phyloP scores from a whole-genome alignment of 2,888 invertebrate genomes.

The Meliscaeva auricollis region DNA sequence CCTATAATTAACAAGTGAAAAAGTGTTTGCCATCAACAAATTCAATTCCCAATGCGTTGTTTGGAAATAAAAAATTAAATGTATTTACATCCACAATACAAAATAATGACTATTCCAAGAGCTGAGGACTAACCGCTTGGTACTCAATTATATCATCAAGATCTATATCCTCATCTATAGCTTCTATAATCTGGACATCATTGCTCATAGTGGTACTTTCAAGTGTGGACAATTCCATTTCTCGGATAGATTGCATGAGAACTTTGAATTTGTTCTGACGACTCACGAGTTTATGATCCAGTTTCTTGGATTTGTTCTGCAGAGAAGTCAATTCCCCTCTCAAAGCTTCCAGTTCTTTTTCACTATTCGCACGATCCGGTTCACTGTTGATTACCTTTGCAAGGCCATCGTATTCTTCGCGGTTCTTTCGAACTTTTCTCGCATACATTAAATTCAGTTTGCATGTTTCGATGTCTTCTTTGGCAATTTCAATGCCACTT shows the following conservation, averaged over 20 bases:
- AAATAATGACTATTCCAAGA: constrained; percentile 47
- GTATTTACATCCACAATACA: constrained; percentile 49
- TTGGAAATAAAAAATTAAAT: constrained; percentile 15
- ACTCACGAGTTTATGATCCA: constrained; percentile 90
- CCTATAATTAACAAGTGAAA: too few species aligned
- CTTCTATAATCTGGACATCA: constrained; percentile 81
- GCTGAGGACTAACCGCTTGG: constrained; percentile 70
- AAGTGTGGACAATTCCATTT: constrained; percentile 90
- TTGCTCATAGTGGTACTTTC: constrained; percentile 87
- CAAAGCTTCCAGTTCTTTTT: constrained; percentile 87
- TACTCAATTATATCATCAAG: constrained; percentile 81
- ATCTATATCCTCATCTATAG: constrained; percentile 82
- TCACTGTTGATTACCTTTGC: constrained; percentile 94
- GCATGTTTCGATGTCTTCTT: constrained; percentile 91
- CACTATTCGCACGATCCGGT: constrained; percentile 92
- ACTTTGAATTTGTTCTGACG: constrained; percentile 94
- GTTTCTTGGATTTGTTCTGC: constrained; percentile 87
- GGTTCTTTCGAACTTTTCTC: constrained; percentile 92
- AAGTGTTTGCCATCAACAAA: too few species aligned
- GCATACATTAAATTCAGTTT: constrained; percentile 91
- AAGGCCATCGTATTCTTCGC: constrained; percentile 94
- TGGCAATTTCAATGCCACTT: constrained; percentile 90
- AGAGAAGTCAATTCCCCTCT: constrained; percentile 89
- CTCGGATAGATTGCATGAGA: constrained; percentile 92
- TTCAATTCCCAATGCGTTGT: too few species aligned